phyloP scores from a whole-genome alignment of 2,113 vertebrate species.

The Phalacrocorax carbo region DNA sequence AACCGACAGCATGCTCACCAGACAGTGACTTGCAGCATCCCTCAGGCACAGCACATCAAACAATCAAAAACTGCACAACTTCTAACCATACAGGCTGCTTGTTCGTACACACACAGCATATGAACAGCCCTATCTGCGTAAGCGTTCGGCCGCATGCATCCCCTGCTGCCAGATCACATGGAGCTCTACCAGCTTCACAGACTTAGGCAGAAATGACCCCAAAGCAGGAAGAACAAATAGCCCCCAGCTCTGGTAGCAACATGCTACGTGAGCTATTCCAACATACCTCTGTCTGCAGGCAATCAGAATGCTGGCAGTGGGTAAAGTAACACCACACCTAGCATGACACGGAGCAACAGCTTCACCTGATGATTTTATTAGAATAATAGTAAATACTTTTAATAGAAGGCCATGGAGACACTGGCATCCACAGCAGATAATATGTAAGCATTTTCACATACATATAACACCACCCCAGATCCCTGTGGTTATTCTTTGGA shows the following conservation, averaged over 20 bases:
- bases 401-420: neutral
- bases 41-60: neutral
- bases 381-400: neutral
- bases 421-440: neutral
- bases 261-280: rapidly evolving
- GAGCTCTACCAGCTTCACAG: neutral
- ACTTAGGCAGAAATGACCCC: neutral
- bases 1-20: neutral
- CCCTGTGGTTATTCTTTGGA: neutral
- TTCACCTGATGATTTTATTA: neutral
- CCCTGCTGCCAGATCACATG: rapidly evolving
- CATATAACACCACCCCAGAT: neutral
- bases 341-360: neutral
- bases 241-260: neutral
- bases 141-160: rapidly evolving
- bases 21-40: neutral
- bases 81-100: neutral
- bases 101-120: neutral
- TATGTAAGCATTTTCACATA: neutral
- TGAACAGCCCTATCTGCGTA: neutral
- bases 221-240: neutral
- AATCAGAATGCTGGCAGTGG: neutral
- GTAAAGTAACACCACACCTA: neutral
- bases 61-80: neutral
- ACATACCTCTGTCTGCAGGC: neutral